These are phyloP conservation scores for Cancer borealis DNA, from an alignment of 2,888 invertebrate species.

Conservation along the genomic window DNA sequence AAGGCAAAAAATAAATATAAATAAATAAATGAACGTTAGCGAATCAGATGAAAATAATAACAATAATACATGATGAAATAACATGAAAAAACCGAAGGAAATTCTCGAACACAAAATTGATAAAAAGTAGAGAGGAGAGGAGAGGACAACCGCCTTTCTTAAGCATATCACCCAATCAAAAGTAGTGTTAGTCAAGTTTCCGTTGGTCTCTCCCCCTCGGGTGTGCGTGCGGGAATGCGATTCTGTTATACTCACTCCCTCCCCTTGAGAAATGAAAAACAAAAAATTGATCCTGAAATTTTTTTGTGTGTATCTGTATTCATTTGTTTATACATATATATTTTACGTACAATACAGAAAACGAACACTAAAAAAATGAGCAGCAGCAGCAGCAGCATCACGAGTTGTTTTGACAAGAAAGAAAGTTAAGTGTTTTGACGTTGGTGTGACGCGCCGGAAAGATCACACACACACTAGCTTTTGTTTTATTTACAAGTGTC, in stretches of 20 bases:
- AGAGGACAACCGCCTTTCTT: background rate
- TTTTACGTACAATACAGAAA: background rate
- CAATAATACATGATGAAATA: too few species aligned
- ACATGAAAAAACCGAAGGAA: too few species aligned
- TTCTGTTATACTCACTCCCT: too few species aligned
- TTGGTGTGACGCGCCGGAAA: background rate
- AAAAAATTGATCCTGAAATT: background rate
- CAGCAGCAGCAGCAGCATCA: background rate
- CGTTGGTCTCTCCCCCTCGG: background rate
- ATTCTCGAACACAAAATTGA: background rate
- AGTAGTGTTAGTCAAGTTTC: background rate
- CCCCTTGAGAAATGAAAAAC: background rate
- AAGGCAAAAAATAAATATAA: background rate
- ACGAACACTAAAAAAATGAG: background rate
- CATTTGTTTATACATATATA: background rate
- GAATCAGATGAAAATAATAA: background rate
- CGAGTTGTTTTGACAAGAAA: too few species aligned
- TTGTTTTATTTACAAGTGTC: background rate
- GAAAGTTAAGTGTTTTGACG: background rate
- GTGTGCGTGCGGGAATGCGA: background rate
- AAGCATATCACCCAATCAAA: conserved; percentile 56
- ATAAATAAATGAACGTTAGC: background rate
- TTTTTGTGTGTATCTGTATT: background rate
- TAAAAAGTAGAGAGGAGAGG: background rate
- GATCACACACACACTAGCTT: too few species aligned